Percentiles rank a stretch among this genome's conserved stretches.
Conservation (phyloP, 2,797 vertebrate species). For the Anabas testudineus region DNA sequence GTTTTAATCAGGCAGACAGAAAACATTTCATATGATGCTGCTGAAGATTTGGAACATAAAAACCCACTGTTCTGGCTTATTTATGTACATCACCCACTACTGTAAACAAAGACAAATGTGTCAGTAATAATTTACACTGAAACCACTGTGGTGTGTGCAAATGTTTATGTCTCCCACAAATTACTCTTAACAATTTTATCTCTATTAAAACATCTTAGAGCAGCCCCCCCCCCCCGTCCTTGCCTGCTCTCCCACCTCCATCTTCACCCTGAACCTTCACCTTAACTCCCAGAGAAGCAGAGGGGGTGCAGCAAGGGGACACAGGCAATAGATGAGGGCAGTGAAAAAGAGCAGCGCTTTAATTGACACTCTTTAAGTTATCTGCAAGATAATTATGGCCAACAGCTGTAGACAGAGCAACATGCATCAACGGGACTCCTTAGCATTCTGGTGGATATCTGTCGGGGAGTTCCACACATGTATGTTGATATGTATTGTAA, state of each 20-base stretch:
- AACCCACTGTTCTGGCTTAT: conserved; percentile 15
- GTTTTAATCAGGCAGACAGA: conserved; percentile 29
- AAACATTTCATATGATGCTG: conserved; percentile 7
- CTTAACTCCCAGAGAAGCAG: conserved; percentile 51
- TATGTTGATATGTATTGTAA: conserved; percentile 39
- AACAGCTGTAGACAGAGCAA: conserved; percentile 79
- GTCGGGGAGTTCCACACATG: conserved; percentile 51
- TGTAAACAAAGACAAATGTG: conserved; percentile 41
- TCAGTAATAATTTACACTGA: conserved; percentile 15
- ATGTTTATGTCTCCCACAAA: conserved; percentile 42
- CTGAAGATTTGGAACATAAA: conserved; percentile 10
- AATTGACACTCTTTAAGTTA: conserved; percentile 83
- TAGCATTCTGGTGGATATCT: conserved; percentile 73
- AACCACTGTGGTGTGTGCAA: conserved; percentile 4
- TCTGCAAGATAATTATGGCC: conserved; percentile 82
- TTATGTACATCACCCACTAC: conserved; percentile 23
- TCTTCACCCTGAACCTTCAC: conserved; percentile 68
- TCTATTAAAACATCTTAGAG: conserved; percentile 40
- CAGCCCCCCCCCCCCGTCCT: not conserved
- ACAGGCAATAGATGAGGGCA: conserved; percentile 51
- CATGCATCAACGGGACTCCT: conserved; percentile 80
- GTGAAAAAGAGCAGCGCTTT: conserved; percentile 71
- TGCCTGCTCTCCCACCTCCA: conserved; percentile 26
- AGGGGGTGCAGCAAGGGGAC: conserved; percentile 2
- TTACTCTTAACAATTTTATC: conserved; percentile 41